phyloP scores from a whole-genome alignment of 2,113 vertebrate species.

The Trochalopteron elliotii region DNA sequence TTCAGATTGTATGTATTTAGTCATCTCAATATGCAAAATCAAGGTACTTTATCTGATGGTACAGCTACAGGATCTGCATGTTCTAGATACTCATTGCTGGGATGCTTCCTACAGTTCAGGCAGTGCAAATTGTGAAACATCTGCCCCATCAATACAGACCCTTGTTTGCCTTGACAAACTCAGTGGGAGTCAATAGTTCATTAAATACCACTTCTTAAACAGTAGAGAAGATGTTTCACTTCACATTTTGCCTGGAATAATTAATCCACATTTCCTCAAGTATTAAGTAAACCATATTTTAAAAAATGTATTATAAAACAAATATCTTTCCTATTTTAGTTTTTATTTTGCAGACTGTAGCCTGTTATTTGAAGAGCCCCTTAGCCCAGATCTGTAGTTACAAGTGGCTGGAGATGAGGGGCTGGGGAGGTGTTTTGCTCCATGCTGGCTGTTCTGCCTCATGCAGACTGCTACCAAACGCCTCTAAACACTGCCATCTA shows the following conservation, averaged over 20 bases:
- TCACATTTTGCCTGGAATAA: constrained; percentile 26
- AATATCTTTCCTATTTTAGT: neutral
- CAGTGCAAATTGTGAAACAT: neutral
- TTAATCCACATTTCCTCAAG: neutral
- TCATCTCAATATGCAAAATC: neutral
- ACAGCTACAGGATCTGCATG: neutral
- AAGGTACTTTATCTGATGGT: constrained; percentile 2
- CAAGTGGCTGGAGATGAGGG: neutral
- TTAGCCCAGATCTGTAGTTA: neutral
- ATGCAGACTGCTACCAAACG: neutral
- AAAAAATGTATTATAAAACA: neutral
- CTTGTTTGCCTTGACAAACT: constrained; percentile 60
- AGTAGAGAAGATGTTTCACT: constrained; percentile 5
- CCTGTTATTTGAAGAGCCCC: neutral
- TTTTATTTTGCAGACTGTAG: neutral
- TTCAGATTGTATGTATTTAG: constrained; percentile 21
- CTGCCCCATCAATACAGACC: constrained; percentile 30
- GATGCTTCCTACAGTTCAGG: constrained; percentile 25
- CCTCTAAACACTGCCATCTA: neutral
- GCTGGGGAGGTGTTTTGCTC: neutral
- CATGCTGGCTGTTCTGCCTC: neutral
- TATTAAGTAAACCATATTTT: neutral
- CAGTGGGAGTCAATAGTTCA: constrained; percentile 61
- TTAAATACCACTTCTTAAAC: constrained; percentile 34
- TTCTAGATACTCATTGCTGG: neutral